Evolutionary conservation across 2,797 vertebrate genomes (phyloP).

Genomic region (Pseudopleuronectes americanus): DNA sequence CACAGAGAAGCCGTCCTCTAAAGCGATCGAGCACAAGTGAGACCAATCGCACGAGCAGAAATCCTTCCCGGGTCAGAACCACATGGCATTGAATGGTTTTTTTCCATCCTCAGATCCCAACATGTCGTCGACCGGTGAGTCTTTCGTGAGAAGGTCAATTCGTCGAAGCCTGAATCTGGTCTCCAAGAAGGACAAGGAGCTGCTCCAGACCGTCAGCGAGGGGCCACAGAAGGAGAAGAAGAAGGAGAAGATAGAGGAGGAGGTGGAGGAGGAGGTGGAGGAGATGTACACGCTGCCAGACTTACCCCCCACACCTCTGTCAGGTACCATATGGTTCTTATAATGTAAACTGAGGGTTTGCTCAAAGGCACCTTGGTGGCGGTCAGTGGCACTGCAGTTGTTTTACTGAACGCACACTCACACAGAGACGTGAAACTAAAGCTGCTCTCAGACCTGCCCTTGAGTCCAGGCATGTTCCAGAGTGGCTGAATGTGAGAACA

Average conservation of each 20-base stretch:
- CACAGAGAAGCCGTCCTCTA: neutral
- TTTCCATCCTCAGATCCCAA: conserved; percentile 60
- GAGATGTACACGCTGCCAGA: conserved; percentile 73
- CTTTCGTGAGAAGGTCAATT: conserved; percentile 21
- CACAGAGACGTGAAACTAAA: too few species aligned
- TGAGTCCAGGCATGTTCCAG: too few species aligned
- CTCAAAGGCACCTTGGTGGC: too few species aligned
- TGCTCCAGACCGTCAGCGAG: conserved; percentile 5
- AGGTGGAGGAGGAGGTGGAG: conserved; percentile 25
- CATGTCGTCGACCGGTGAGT: neutral
- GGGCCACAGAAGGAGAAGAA: neutral
- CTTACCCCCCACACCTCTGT: conserved; percentile 76
- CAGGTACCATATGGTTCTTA: conserved; percentile 67
- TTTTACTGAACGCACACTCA: neutral
- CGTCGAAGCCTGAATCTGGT: conserved; percentile 50
- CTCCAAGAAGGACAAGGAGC: conserved; percentile 51
- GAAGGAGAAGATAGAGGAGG: neutral
- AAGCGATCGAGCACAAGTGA: conserved; percentile 65
- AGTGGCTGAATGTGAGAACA: too few species aligned
- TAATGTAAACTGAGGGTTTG: too few species aligned
- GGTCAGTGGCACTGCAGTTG: too few species aligned
- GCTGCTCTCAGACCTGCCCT: too few species aligned
- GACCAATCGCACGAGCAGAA: too few species aligned
- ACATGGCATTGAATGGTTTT: conserved; percentile 4
- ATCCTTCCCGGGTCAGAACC: neutral